These are phyloP conservation scores for Clarias platycephalus DNA, from an alignment of 2,797 vertebrate species.

Conservation along the genomic window DNA sequence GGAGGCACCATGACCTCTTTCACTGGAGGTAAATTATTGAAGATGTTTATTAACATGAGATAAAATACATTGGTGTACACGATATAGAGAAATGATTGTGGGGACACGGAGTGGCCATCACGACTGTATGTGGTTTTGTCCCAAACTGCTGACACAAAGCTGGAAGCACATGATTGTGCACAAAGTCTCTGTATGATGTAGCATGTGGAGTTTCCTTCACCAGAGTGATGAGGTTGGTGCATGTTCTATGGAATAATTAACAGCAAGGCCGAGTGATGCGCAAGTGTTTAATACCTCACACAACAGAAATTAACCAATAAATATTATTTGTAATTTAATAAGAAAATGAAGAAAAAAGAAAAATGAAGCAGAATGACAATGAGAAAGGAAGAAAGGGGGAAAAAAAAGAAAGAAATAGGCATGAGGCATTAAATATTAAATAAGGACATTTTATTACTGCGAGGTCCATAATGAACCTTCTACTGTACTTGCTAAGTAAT, in stretches of 20 bases:
- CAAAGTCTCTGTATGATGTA: neutral
- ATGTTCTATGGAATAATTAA: neutral
- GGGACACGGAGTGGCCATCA: neutral
- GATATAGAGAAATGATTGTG: neutral
- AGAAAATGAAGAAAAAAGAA: no score
- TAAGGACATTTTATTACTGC: no score
- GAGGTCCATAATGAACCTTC: neutral
- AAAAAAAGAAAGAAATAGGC: no score
- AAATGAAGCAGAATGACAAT: no score
- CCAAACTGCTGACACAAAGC: neutral
- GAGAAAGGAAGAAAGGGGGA: no score
- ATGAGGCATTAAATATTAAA: no score
- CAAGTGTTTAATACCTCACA: neutral
- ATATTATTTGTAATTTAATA: neutral
- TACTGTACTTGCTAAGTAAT: neutral
- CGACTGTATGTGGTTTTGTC: no score
- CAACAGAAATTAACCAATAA: neutral
- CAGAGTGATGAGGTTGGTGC: neutral
- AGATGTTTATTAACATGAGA: neutral
- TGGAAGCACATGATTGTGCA: neutral
- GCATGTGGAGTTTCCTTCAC: neutral
- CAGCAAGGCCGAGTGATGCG: neutral
- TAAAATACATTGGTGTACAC: neutral
- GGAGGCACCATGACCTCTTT: neutral
- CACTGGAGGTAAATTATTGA: neutral